A percentile compares a stretch with the other conserved stretches of the same genome.
Conservation (phyloP, 2,888 invertebrate species). For the Mythimna ferrago region DNA sequence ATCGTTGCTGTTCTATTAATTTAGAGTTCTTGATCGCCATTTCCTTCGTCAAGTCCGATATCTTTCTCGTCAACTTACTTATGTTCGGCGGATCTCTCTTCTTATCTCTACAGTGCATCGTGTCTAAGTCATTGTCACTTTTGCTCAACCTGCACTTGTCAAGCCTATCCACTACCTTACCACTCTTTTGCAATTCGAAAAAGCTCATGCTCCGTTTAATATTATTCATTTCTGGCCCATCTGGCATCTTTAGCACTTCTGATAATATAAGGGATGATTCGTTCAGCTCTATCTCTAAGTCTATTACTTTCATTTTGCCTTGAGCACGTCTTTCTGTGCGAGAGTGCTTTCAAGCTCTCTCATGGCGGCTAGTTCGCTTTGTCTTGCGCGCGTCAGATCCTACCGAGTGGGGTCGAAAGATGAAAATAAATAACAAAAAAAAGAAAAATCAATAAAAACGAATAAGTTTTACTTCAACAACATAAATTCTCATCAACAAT, state of each 20-base stretch:
- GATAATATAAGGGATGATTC: conserved; percentile 89
- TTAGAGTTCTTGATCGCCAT: conserved; percentile 88
- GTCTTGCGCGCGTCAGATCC: conserved; percentile 84
- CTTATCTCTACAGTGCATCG: conserved; percentile 72
- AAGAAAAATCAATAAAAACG: conserved; percentile 76
- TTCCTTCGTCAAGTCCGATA: conserved; percentile 85
- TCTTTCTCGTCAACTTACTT: conserved; percentile 82
- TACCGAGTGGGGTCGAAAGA: conserved; percentile 81
- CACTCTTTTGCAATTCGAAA: conserved; percentile 89
- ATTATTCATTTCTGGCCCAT: conserved; percentile 78
- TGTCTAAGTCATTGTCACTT: conserved; percentile 84
- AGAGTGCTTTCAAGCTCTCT: conserved; percentile 80
- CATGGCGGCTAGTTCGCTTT: conserved; percentile 82
- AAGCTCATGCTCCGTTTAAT: conserved; percentile 86
- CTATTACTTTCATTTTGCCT: conserved; percentile 85
- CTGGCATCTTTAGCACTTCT: conserved; percentile 87
- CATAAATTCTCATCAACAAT: conserved; percentile 81
- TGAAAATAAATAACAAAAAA: conserved; percentile 78
- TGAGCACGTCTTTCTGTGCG: conserved; percentile 80
- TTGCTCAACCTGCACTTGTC: conserved; percentile 88
- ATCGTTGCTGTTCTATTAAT: conserved; percentile 90
- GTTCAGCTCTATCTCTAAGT: conserved; percentile 89
- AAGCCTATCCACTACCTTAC: conserved; percentile 91
- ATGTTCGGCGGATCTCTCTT: conserved; percentile 74
- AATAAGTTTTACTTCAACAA: conserved; percentile 82